Conservation (phyloP, 2,888 invertebrate genomes). For the Ectobius pallidus region DNA sequence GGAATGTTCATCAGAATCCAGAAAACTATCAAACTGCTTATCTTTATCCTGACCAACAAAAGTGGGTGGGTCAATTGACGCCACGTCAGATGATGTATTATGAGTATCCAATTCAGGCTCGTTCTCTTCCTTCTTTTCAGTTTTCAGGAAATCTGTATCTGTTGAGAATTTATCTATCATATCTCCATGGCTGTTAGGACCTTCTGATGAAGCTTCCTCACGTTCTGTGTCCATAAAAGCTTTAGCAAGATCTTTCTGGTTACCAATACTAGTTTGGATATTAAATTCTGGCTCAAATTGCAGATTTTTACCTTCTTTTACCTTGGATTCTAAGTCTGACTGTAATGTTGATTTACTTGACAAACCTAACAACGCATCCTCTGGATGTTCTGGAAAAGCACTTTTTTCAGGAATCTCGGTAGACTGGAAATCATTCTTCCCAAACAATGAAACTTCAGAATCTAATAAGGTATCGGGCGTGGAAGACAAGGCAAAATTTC, state of each 20-base stretch:
- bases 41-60: background rate
- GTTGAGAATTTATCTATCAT: background rate
- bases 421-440: background rate
- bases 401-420: background rate
- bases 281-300: slow-evolving; percentile 13
- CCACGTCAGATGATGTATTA: background rate
- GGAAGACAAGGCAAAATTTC: background rate
- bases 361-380: background rate
- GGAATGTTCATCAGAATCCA: slow-evolving; percentile 11
- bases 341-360: background rate
- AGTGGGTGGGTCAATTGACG: background rate
- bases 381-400: background rate
- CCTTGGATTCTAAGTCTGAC: background rate
- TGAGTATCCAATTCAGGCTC: background rate
- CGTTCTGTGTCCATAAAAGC: slow-evolving; percentile 60
- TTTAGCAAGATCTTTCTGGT: slow-evolving; percentile 43
- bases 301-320: background rate
- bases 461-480: background rate
- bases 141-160: slow-evolving; percentile 27
- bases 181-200: slow-evolving; percentile 35
- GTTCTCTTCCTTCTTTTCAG: slow-evolving; percentile 23
- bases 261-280: too few relatives aligned
- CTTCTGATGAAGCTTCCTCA: slow-evolving; percentile 51
- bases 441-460: background rate
- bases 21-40: slow-evolving; percentile 11